Base-by-base conservation (phyloP, 2,113 vertebrate species). In the Sinocyclocheilus rhinocerous region DNA sequence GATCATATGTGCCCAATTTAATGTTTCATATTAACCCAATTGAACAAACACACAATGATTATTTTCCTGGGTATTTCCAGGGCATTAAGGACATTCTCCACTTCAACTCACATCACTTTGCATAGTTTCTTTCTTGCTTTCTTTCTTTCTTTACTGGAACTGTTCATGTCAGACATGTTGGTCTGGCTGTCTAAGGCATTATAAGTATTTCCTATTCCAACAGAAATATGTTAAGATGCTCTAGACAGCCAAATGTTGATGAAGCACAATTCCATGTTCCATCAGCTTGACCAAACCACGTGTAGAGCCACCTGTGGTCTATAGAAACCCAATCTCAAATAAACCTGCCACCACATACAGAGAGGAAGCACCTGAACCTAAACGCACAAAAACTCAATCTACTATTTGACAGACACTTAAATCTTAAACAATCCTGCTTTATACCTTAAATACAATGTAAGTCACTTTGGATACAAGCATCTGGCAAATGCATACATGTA, bases 181-280 rank as follows among this genome's bases (percentile, higher is more conserved):
- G 79, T 65, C 59, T 81, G 39, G 59, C 59, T 81, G 78, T 65
- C 78, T 81, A 48, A 67, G n/a, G 13, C 39, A 65, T 45, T 45
- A 26, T 59, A 36, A 63, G n/a, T 48, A 81, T 67, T 45, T 81
- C 59, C 15, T 45, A 42, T 20, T 81, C 79, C 79, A 81, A 81
- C 8, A 65, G 13, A 81, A 81, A 81, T 81, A 81, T 65, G 36
- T 48, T 48, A 48, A 63, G 36, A 80, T 80, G 78, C 57, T 63
- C 33, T 45, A 81, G 59, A 81, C 78, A 45, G n/a, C 78, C 59
- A 81, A 65, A 45, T 81, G 78, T 81, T 45, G 59, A 81, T 36
- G 52, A 79, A 79, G 50, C 76, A 57, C 78, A 45, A 81, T 26
- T 39, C 22, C 55, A 39, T 42, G 55, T 24, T 80, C 33, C 55